Evolutionary conservation across 2,113 vertebrate genomes (phyloP).

Genomic region (Acrocephalus arundinaceus): DNA sequence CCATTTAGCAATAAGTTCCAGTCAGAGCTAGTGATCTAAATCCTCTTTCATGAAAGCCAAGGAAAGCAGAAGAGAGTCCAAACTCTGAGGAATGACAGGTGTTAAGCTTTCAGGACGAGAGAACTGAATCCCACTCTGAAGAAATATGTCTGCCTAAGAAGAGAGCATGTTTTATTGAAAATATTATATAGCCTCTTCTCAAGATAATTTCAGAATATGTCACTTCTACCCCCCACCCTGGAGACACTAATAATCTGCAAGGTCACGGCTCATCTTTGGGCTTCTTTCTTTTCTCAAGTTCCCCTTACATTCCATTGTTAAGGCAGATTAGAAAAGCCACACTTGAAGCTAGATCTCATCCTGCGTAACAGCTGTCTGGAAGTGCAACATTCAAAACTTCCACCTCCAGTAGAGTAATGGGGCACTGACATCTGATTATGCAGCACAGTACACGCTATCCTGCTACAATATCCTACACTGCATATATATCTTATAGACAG

Average conservation of each 20-base stretch:
- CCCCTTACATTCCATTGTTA: not conserved
- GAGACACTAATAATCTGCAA: not conserved
- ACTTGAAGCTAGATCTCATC: not conserved
- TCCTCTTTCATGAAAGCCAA: not conserved
- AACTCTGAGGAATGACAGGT: not conserved
- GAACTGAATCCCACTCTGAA: not conserved
- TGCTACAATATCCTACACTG: not conserved
- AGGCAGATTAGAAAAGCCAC: not conserved
- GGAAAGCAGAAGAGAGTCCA: not conserved
- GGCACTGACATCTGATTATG: not conserved
- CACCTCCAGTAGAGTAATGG: not conserved
- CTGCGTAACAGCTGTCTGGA: not conserved
- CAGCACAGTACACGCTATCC: not conserved
- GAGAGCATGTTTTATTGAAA: not conserved
- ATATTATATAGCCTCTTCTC: not conserved
- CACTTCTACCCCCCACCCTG: not conserved
- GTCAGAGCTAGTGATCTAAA: not conserved
- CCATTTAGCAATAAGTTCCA: not conserved
- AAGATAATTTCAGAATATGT: not conserved
- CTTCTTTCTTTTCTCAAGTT: not conserved
- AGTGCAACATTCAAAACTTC: not conserved
- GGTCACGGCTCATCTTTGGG: not conserved
- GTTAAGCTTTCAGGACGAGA: not conserved
- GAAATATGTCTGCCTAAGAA: not conserved
- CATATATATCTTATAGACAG: accelerated